phyloP scores from a whole-genome alignment of 2,797 vertebrate genomes.

The Melanotaenia boesemani region DNA sequence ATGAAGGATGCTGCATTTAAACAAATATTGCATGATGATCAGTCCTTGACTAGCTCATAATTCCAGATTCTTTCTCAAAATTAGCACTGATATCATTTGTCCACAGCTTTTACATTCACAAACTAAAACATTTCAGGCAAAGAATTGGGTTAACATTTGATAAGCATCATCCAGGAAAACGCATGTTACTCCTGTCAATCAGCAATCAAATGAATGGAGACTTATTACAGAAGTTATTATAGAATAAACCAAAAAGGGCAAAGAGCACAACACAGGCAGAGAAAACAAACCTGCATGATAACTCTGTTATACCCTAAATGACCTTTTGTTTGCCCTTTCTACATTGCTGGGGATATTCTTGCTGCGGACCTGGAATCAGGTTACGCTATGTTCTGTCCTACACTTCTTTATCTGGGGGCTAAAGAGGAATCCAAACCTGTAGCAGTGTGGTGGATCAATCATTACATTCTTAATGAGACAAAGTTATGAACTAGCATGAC shows the following conservation, averaged over 20 bases:
- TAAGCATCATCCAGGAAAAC: not conserved
- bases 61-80: not conserved
- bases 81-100: not conserved
- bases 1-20: slow-evolving; percentile 6
- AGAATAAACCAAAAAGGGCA: slow-evolving; percentile 2
- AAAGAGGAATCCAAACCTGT: slow-evolving; percentile 51
- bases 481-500: slow-evolving; percentile 41
- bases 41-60: not conserved
- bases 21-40: slow-evolving; percentile 19
- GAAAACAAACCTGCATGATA: slow-evolving; percentile 6
- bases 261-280: slow-evolving; percentile 19
- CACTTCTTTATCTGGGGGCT: slow-evolving; percentile 19
- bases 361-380: slow-evolving; percentile 42
- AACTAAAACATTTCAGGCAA: not conserved
- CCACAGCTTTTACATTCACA: slow-evolving; percentile 20
- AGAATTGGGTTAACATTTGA: slow-evolving; percentile 11
- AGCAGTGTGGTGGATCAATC: slow-evolving; percentile 51
- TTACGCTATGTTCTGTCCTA: slow-evolving; percentile 32
- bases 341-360: slow-evolving; percentile 17
- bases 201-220: not conserved
- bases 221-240: not conserved
- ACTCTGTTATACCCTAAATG: slow-evolving; percentile 16
- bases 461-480: slow-evolving; percentile 42
- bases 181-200: not conserved
- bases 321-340: slow-evolving; percentile 31